Evolutionary conservation across 2,888 invertebrate species (phyloP).

Genomic region (Ommatoiulus sabulosus): DNA sequence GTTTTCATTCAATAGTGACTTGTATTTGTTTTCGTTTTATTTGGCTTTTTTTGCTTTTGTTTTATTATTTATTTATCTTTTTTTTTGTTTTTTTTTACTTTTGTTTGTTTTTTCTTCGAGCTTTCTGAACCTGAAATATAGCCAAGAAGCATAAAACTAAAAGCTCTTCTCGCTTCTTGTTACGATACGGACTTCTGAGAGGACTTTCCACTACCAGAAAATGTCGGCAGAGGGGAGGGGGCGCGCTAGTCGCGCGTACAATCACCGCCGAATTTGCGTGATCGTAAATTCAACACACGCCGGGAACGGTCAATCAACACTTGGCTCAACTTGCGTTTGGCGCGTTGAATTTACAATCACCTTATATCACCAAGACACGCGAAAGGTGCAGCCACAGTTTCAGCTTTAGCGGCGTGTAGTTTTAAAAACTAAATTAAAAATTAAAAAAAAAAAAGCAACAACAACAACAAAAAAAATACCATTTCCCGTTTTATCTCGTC

Average conservation of each 20-base stretch:
- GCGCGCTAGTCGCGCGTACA: neutral
- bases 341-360: conserved; percentile 8
- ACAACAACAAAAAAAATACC: neutral
- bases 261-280: neutral
- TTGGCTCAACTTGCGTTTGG: neutral
- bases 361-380: neutral
- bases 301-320: neutral
- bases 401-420: neutral
- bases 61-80: no score
- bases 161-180: conserved; percentile 16
- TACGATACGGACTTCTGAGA: neutral
- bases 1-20: conserved; percentile 34
- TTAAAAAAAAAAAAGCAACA: neutral
- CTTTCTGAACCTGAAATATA: conserved; percentile 34
- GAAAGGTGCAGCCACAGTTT: neutral
- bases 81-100: neutral
- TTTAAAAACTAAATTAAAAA: neutral
- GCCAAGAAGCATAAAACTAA: conserved; percentile 19
- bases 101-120: neutral
- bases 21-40: conserved; percentile 24
- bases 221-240: neutral
- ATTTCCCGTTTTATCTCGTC: neutral
- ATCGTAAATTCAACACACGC: conserved; percentile 3
- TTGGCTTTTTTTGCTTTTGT: neutral
- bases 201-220: neutral